phyloP scores from a whole-genome alignment of 2,113 vertebrate genomes.

The Casuarius casuarius region DNA sequence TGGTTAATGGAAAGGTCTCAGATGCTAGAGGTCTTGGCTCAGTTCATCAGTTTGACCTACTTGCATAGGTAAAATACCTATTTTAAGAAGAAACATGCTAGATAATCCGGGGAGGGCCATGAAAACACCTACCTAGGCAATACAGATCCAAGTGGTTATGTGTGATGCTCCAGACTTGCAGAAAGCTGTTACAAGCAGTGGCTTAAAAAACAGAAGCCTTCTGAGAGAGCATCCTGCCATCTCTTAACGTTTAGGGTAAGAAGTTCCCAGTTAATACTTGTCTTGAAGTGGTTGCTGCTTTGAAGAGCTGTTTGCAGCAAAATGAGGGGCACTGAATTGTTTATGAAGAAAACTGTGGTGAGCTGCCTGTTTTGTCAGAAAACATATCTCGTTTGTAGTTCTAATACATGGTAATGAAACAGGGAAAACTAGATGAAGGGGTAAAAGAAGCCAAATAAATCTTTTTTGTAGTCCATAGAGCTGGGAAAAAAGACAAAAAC shows the following conservation, averaged over 20 bases:
- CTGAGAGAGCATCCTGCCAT: neutral
- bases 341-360: neutral
- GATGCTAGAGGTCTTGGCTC: neutral
- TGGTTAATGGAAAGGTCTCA: neutral
- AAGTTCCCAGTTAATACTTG: neutral
- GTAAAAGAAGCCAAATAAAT: neutral
- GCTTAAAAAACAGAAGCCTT: neutral
- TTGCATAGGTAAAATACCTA: neutral
- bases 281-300: neutral
- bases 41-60: neutral
- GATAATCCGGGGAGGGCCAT: neutral
- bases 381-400: neutral
- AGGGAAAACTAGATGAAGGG: neutral
- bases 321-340: neutral
- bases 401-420: neutral
- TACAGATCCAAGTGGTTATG: neutral
- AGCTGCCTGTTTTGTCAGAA: neutral
- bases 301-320: neutral
- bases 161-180: neutral
- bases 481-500: accelerated
- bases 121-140: neutral
- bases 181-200: neutral
- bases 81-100: neutral
- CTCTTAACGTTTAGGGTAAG: neutral
- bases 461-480: neutral